phyloP scores from a whole-genome alignment of 2,797 vertebrate species.

The Zenarchopterus dispar region DNA sequence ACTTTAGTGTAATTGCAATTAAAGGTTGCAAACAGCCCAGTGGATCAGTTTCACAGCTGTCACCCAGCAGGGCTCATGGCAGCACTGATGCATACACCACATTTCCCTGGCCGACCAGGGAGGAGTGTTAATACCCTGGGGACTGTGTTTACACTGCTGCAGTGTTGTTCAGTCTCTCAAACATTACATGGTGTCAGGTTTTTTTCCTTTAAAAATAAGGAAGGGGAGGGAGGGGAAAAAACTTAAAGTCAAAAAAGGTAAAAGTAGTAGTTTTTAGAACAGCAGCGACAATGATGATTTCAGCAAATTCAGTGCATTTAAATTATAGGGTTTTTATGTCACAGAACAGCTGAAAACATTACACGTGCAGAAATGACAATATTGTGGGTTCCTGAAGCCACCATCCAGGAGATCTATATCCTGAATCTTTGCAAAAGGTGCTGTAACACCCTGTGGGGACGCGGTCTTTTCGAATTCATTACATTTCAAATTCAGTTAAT shows the following conservation, averaged over 20 bases:
- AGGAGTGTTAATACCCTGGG: constrained; percentile 41
- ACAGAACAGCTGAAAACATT: background rate
- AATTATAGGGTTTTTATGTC: background rate
- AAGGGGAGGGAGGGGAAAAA: no score
- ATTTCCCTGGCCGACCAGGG: constrained; percentile 36
- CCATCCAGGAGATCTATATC: no score
- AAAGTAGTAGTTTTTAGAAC: background rate
- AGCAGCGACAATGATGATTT: background rate
- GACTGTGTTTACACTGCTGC: constrained; percentile 47
- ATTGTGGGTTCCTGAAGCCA: no score
- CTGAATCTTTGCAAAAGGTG: background rate
- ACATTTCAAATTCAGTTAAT: no score
- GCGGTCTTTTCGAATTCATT: no score
- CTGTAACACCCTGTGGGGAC: no score
- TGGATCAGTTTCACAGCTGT: constrained; percentile 74
- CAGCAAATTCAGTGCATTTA: background rate
- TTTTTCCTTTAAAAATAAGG: background rate
- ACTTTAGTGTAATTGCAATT: constrained; percentile 82
- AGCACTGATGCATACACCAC: constrained; percentile 53
- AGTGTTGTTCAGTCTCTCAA: background rate
- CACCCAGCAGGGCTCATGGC: constrained; percentile 52
- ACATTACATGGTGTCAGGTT: background rate
- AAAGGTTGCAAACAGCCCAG: constrained; percentile 74
- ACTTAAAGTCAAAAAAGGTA: no score
- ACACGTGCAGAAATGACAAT: no score